These are phyloP conservation scores for Mylabris sibirica DNA, from an alignment of 2,888 invertebrate genomes.

Conservation along the genomic window DNA sequence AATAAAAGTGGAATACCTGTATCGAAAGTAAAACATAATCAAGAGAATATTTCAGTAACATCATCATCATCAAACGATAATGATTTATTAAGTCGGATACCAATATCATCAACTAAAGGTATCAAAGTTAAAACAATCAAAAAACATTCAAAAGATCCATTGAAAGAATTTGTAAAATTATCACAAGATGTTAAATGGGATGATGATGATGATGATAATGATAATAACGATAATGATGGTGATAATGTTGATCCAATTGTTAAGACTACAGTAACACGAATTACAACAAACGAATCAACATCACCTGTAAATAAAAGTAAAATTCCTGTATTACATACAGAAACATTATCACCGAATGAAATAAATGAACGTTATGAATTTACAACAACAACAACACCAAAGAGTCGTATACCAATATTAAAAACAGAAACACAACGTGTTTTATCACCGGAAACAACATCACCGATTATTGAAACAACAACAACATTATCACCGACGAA, in stretches of 20 bases:
- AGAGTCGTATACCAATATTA: constrained; percentile 63
- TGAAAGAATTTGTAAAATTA: constrained; percentile 60
- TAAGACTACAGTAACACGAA: constrained; percentile 57
- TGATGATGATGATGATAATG: constrained; percentile 48
- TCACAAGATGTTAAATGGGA: constrained; percentile 61
- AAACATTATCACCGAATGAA: constrained; percentile 36
- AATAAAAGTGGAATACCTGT: constrained; percentile 54
- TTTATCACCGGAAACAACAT: constrained; percentile 47
- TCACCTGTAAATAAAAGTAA: constrained; percentile 43
- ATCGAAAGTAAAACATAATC: constrained; percentile 50
- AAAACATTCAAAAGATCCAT: constrained; percentile 62
- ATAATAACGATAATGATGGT: constrained; percentile 41
- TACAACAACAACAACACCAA: constrained; percentile 41
- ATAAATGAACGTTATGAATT: constrained; percentile 37
- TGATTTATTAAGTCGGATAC: constrained; percentile 58
- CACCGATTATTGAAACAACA: constrained; percentile 46
- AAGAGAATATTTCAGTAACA: constrained; percentile 34
- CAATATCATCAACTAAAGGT: constrained; percentile 55
- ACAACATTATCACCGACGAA: constrained; percentile 53
- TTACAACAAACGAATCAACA: constrained; percentile 43
- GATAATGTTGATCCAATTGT: constrained; percentile 51
- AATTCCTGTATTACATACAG: constrained; percentile 47
- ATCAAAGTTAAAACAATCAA: constrained; percentile 63
- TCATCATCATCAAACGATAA: constrained; percentile 49
- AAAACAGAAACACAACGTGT: constrained; percentile 55